A percentile compares a stretch with the other conserved stretches of the same genome.
Conservation (phyloP, 2,888 invertebrate species). For the Sipha maydis region DNA sequence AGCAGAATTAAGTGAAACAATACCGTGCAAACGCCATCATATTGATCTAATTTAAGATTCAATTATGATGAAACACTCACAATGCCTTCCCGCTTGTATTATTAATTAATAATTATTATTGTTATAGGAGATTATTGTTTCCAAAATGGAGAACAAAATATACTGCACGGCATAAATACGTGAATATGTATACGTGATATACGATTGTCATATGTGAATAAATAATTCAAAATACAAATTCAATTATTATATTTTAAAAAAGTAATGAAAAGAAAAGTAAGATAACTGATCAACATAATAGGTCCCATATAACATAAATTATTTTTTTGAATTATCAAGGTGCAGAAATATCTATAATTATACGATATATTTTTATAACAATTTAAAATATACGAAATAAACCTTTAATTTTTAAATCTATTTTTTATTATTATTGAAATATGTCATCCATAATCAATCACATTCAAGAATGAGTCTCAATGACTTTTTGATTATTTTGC, state of each 20-base stretch:
- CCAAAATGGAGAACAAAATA: neutral
- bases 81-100: neutral
- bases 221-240: neutral
- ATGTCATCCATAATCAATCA: neutral
- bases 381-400: too few relatives aligned
- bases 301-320: too few relatives aligned
- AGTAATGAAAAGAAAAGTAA: too few relatives aligned
- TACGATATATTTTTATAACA: neutral
- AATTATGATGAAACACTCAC: slow-evolving; percentile 28
- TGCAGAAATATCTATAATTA: neutral
- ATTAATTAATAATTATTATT: slow-evolving; percentile 39
- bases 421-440: too few relatives aligned
- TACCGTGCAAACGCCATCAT: neutral
- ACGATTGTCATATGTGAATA: neutral
- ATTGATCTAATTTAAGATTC: slow-evolving; percentile 37
- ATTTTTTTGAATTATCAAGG: too few relatives aligned
- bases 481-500: neutral
- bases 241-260: too few relatives aligned
- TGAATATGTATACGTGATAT: neutral
- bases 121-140: slow-evolving; percentile 27
- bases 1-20: slow-evolving; percentile 4
- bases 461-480: neutral
- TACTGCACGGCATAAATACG: neutral
- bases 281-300: too few relatives aligned
- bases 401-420: too few relatives aligned